A percentile compares a stretch with the other conserved stretches of the same genome.
Conservation (phyloP, 2,888 invertebrate genomes). For the Hermaeophaga mercurialis region DNA sequence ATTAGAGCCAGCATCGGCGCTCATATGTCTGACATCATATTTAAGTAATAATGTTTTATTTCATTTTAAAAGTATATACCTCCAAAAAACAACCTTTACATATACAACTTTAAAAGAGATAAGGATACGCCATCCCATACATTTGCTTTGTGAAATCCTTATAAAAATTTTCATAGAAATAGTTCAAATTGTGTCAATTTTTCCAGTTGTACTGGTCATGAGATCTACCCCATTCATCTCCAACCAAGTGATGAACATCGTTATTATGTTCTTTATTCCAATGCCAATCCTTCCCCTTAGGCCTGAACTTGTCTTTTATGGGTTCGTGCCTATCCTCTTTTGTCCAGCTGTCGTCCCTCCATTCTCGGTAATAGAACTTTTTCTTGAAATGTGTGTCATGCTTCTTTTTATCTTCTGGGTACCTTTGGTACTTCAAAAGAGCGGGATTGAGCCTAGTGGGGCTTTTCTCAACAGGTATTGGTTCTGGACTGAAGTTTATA, state of each 20-base stretch:
- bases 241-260: conserved; percentile 32
- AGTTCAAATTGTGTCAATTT: conserved; percentile 50
- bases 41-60: too few species aligned
- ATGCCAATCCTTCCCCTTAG: conserved; percentile 76
- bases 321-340: conserved; percentile 48
- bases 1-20: too few species aligned
- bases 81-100: too few species aligned
- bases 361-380: conserved; percentile 75
- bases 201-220: conserved; percentile 51
- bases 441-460: conserved; percentile 59
- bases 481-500: conserved; percentile 50
- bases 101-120: conserved; percentile 41
- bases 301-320: conserved; percentile 69
- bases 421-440: conserved; percentile 66
- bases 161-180: conserved; percentile 38
- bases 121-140: conserved; percentile 36
- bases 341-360: conserved; percentile 59
- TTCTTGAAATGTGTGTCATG: conserved; percentile 80
- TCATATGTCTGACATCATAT: too few species aligned
- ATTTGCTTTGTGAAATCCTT: conserved; percentile 50
- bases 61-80: too few species aligned
- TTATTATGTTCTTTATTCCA: conserved; percentile 60
- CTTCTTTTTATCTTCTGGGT: conserved; percentile 56
- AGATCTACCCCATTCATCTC: conserved; percentile 49
- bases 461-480: conserved; percentile 48